Base-by-base conservation (phyloP, 2,113 vertebrate genomes). In the Desmodus rotundus region DNA sequence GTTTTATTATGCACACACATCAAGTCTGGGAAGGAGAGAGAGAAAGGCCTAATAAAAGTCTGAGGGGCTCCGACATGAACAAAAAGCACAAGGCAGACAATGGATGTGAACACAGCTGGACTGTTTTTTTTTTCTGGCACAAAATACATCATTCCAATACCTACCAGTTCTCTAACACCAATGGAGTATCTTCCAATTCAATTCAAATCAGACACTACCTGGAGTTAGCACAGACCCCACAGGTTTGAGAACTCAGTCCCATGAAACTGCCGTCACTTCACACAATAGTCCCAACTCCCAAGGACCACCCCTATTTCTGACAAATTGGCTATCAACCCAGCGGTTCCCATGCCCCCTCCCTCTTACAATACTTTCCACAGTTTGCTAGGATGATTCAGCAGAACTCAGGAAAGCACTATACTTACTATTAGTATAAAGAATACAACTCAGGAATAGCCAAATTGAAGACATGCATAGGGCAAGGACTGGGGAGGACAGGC, bases 401-500 rank as follows among this genome's bases (percentile, higher is more conserved):
- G 77, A 68, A 91, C 58, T 47, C 16, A 22, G 9, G 20, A 36
- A 86, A 68, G 14, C 7, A 14, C 14, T 87, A 11, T 9, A 20
- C 8, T 73, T 36, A 43, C 3, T 47, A n/a, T 31, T 63, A 52
- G 33, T 31, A 54, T 43, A 63, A 58, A 61, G 52, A 17, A 38
- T 3, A 4, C 12, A 67, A 54, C 33, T 47, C 17, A 82, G 28
- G 5, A 81, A 93, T 0, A 77, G 26, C 16, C 31, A 81, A 68
- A 61, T 2, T 50, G 11, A 93, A 90, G 50, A 52, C 41, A 81
- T 0, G 24, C 16, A 47, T 0, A 80, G 26, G 20, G 33, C 10
- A 43, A 47, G 74, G 1, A 20, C 13, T 9, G 14, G 43, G 26
- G 4, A 28, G 8, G 19, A 9, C 0, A 0, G 4, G 10, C 17